These are phyloP conservation scores for Gryllus bimaculatus DNA, from an alignment of 1,140 invertebrate species.

Conservation along the genomic window DNA sequence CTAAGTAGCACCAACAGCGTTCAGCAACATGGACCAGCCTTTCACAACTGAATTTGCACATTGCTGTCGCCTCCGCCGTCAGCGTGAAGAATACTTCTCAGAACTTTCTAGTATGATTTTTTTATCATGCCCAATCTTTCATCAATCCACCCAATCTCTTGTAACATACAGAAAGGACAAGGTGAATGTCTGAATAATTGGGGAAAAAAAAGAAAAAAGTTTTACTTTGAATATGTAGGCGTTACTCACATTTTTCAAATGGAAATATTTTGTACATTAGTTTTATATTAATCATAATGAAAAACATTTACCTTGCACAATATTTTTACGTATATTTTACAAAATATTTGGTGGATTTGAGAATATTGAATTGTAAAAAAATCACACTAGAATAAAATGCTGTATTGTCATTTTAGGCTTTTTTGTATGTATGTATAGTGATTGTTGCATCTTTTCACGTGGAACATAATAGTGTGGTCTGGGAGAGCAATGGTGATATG, in stretches of 20 bases:
- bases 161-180: neutral
- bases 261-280: no score
- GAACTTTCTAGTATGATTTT: constrained; percentile 5
- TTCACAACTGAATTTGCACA: neutral
- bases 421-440: constrained; percentile 2
- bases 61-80: neutral
- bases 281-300: neutral
- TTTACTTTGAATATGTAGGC: neutral
- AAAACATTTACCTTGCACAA: neutral
- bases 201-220: neutral
- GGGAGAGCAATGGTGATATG: neutral
- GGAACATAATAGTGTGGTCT: neutral
- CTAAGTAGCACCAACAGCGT: neutral
- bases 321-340: neutral
- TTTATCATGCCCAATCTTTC: constrained; percentile 4
- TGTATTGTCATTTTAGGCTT: neutral
- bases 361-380: neutral
- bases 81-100: neutral
- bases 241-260: no score
- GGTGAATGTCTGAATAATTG: neutral
- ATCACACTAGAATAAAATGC: neutral
- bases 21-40: neutral
- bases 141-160: neutral
- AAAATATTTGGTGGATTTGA: constrained; percentile 1
- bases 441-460: neutral